These are phyloP conservation scores for Erynnis tages DNA, from an alignment of 2,888 invertebrate species.

Conservation along the genomic window DNA sequence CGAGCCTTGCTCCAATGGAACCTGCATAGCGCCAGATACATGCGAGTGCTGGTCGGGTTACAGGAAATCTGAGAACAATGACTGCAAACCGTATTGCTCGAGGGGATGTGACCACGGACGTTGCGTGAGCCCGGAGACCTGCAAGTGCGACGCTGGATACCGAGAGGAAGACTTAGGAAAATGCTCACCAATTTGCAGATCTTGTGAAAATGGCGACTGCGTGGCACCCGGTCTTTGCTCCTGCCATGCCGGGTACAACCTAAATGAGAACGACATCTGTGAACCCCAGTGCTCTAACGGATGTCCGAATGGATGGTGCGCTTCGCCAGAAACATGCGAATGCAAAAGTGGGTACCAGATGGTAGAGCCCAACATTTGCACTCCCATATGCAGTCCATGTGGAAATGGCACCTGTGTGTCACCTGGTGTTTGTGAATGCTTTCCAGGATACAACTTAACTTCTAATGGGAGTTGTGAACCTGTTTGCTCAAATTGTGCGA, in stretches of 20 bases:
- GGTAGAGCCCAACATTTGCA: conserved; percentile 27
- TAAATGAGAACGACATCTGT: conserved; percentile 26
- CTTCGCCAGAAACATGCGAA: conserved; percentile 47
- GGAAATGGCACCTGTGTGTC: conserved; percentile 45
- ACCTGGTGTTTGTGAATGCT: conserved; percentile 52
- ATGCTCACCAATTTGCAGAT: conserved; percentile 27
- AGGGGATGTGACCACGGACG: conserved; percentile 41
- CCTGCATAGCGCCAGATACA: conserved; percentile 68
- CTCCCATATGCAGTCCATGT: conserved; percentile 36
- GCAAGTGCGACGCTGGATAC: conserved; percentile 37
- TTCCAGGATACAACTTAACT: conserved; percentile 48
- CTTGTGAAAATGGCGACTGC: conserved; percentile 33
- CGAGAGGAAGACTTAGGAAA: conserved; percentile 26
- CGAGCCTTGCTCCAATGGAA: conserved; percentile 71
- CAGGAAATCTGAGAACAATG: conserved; percentile 37
- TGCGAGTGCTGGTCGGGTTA: conserved; percentile 70
- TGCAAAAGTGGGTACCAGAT: conserved; percentile 3
- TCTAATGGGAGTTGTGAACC: conserved; percentile 58
- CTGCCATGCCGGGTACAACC: conserved; percentile 31
- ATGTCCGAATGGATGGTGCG: conserved; percentile 70
- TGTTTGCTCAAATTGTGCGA: conserved; percentile 36
- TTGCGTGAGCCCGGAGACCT: conserved; percentile 41
- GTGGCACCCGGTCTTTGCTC: conserved; percentile 31
- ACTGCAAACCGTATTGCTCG: conserved; percentile 43
- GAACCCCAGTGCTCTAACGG: conserved; percentile 37